phyloP scores from a whole-genome alignment of 2,113 vertebrate species.

The Chaenogobius annularis region DNA sequence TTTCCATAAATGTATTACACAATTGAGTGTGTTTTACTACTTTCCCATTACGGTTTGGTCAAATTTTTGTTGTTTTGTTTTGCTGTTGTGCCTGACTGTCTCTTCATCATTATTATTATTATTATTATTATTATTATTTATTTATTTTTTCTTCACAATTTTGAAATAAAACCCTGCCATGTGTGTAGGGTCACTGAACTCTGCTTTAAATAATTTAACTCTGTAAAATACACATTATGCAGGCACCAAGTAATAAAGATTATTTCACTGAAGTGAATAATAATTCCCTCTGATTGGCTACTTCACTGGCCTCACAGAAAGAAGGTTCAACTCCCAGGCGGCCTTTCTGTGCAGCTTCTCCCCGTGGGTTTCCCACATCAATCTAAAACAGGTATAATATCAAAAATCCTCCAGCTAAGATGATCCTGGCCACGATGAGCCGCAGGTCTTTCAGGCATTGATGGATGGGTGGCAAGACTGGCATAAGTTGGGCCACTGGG shows the following conservation, averaged over 20 bases:
- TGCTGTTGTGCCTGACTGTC: constrained; percentile 43
- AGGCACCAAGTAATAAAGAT: constrained; percentile 78
- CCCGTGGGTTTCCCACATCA: too few species aligned
- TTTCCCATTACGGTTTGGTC: not conserved
- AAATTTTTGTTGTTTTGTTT: constrained; percentile 43
- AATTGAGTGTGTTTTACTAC: constrained; percentile 1
- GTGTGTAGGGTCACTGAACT: constrained; percentile 26
- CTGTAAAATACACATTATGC: constrained; percentile 52
- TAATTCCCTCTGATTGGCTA: too few species aligned
- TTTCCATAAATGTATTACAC: constrained; percentile 12
- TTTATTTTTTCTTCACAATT: constrained; percentile 19
- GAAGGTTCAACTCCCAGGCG: too few species aligned
- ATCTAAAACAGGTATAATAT: too few species aligned
- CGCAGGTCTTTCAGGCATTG: too few species aligned
- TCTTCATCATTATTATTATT: too few species aligned
- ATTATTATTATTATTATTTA: constrained; percentile 45
- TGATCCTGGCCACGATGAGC: too few species aligned
- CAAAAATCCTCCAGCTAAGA: too few species aligned
- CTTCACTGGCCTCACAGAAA: too few species aligned
- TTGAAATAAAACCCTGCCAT: constrained; percentile 43
- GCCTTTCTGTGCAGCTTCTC: too few species aligned
- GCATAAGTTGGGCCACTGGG: too few species aligned
- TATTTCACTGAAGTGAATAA: constrained; percentile 53
- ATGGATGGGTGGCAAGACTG: too few species aligned
- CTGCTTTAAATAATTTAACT: constrained; percentile 42